Evolutionary conservation across 53 echinoderm and acorn worm species (phyloP).

Genomic region (Temnopleurus reevesii): DNA sequence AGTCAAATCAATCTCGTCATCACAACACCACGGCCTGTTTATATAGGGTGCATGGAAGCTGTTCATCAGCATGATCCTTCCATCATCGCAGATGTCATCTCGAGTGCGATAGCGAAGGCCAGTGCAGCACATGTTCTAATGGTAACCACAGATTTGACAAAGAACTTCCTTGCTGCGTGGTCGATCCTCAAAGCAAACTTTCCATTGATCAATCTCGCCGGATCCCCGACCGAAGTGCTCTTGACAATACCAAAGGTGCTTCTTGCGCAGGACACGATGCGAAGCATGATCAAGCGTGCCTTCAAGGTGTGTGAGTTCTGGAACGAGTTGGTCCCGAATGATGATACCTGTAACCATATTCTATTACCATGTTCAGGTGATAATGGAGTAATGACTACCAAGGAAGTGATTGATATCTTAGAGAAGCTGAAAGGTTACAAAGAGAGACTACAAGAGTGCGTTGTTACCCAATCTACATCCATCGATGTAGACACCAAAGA

Average conservation of each 20-base stretch:
- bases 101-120: slow-evolving; percentile 10
- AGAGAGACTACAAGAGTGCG: slow-evolving; percentile 12
- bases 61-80: background rate
- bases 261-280: background rate
- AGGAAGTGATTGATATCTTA: background rate
- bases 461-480: background rate
- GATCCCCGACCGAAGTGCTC: background rate
- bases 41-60: slow-evolving; percentile 27
- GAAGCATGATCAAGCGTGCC: slow-evolving; percentile 4
- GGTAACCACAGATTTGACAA: slow-evolving; percentile 9
- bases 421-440: slow-evolving; percentile 4
- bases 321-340: background rate
- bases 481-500: background rate
- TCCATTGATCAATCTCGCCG: background rate
- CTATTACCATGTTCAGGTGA: background rate
- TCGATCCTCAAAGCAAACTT: background rate
- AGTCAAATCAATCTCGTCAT: background rate
- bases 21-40: slow-evolving; percentile 31
- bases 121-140: background rate
- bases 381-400: background rate
- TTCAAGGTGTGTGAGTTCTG: background rate
- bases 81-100: slow-evolving; percentile 7
- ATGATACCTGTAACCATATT: background rate
- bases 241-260: background rate
- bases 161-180: slow-evolving; percentile 42